phyloP scores from a whole-genome alignment of 2,888 invertebrate species.

The Cephalotes varians region DNA sequence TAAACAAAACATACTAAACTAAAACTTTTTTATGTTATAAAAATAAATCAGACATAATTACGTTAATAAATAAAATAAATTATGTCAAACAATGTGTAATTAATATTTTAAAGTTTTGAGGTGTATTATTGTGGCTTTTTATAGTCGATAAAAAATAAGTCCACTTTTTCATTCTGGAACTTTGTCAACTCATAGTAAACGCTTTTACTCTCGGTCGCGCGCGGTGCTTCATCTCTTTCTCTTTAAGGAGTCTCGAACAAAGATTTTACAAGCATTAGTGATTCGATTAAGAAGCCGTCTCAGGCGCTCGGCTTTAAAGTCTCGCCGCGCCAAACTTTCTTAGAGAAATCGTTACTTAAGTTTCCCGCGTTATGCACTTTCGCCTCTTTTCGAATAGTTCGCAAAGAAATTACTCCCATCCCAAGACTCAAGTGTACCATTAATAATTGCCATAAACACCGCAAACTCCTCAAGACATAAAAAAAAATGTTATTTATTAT shows the following conservation, averaged over 20 bases:
- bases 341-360: conserved; percentile 76
- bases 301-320: conserved; percentile 75
- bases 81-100: not conserved
- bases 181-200: conserved; percentile 39
- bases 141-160: not conserved
- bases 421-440: not conserved
- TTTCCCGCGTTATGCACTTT: conserved; percentile 76
- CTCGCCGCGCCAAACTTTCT: conserved; percentile 74
- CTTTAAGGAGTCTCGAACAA: conserved; percentile 72
- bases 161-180: conserved; percentile 34
- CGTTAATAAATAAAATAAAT: not conserved
- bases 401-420: conserved; percentile 47
- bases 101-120: not conserved
- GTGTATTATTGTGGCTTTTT: not conserved
- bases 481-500: not conserved
- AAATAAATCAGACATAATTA: not conserved
- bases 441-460: conserved; percentile 21
- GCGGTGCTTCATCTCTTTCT: conserved; percentile 58
- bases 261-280: conserved; percentile 77
- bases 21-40: not conserved
- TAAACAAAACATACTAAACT: not conserved
- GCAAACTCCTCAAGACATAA: not conserved
- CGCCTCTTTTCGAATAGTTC: conserved; percentile 71
- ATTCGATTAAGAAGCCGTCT: conserved; percentile 74
- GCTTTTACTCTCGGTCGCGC: conserved; percentile 53